Evolutionary conservation across 1,140 invertebrate genomes (phyloP), one percentile per base, ranked within the genome.

Genomic region (Plectrocnemia conspersa): DNA sequence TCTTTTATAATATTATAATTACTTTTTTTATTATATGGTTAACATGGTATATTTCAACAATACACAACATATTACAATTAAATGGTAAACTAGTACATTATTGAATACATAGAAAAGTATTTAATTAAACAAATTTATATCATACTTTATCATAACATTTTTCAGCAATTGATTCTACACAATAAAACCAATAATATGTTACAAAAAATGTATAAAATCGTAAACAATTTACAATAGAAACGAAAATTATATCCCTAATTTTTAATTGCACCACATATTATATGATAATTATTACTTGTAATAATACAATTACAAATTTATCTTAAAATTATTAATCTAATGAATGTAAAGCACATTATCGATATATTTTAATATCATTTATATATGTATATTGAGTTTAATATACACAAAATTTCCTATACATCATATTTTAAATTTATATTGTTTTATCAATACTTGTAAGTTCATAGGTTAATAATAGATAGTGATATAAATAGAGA

Each of bases 331-430:
- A 23, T 38, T 36, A 38, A 22, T n/a, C 21, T 50, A 35, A 32
- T 21, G 38, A 50, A 50, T 50, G 47, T 50, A 38, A 50, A 50
- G 47, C 47, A 50, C 47, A 50, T 50, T 29, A 21, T 50, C 25
- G 47, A 50, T 13, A 50, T 18, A 48, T n/a, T n/a, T n/a, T 24
- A 27, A 22, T 50, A 38, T 38, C 22, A 50, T 50, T 23, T 48
- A 44, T 44, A 18, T 2, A 22, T 16, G 13, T 7, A 38, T 38
- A 6, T n/a, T 16, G 13, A 15, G 18, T 38, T 13, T 38, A 10
- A 38, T 38, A 38, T 38, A 38, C 15, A 38, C 35, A 38, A 10
- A 15, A 38, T 13, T 7, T 24, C 21, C 23, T 25, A 45, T 16
- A 27, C n/a, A 10, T 13, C 21, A 24, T 10, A 13, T 6, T 22